Percentiles rank a stretch among this genome's conserved stretches.
Evolutionary conservation across 2,888 invertebrate species (phyloP).

Genomic region (Corbicula japonica): DNA sequence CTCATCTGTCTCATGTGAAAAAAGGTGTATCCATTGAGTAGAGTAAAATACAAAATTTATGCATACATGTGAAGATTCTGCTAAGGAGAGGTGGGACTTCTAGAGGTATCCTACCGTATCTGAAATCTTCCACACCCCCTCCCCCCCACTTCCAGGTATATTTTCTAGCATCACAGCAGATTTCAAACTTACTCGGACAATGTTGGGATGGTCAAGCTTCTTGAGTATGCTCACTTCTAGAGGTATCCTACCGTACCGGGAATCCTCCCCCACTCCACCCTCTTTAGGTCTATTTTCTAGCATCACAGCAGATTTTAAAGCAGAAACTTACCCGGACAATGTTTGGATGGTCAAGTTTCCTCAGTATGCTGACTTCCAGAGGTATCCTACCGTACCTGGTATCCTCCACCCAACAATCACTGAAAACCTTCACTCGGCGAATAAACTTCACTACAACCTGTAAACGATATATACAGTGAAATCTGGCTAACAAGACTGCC

Average conservation of each 20-base stretch:
- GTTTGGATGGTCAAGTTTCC: conserved; percentile 90
- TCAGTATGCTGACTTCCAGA: conserved; percentile 90
- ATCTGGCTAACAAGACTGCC: no score
- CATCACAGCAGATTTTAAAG: no score
- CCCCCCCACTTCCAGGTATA: no score
- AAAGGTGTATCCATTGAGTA: no score
- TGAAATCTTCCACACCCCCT: conserved; percentile 87
- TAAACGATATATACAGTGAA: conserved; percentile 7
- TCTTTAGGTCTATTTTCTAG: no score
- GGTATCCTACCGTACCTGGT: conserved; percentile 88
- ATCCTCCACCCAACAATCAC: conserved; percentile 89
- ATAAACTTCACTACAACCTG: conserved; percentile 92
- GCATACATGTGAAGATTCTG: no score
- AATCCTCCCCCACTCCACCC: no score
- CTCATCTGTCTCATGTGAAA: no score
- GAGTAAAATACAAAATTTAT: no score
- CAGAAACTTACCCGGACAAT: conserved; percentile 88
- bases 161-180: no score
- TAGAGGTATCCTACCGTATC: conserved; percentile 88
- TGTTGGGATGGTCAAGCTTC: conserved; percentile 90
- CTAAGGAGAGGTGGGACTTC: no score
- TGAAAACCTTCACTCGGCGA: conserved; percentile 90
- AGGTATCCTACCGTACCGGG: conserved; percentile 88
- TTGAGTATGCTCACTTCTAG: conserved; percentile 90
- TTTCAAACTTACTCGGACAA: conserved; percentile 88